A percentile compares a stretch with the other conserved stretches of the same genome.
Evolutionary conservation across 1,140 invertebrate genomes (phyloP).

Genomic region (Campoletis sonorensis): DNA sequence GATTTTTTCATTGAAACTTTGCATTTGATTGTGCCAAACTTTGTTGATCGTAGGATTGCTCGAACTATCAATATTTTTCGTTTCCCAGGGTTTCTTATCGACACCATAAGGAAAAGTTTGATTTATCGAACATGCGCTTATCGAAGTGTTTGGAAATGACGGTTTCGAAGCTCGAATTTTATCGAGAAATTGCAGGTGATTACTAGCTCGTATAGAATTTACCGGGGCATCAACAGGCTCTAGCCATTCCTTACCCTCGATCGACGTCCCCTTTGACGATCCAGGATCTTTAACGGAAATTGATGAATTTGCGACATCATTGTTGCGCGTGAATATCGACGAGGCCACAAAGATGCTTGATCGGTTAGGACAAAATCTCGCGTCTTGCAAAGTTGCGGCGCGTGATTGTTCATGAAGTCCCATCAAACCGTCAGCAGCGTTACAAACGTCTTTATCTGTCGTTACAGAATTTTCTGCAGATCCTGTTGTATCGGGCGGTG

Average conservation of each 20-base stretch:
- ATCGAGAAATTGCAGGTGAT: slow-evolving; percentile 26
- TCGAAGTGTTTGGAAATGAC: slow-evolving; percentile 6
- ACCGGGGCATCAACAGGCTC: slow-evolving; percentile 48
- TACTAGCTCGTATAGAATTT: slow-evolving; percentile 13
- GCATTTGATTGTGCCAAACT: background rate
- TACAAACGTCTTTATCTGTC: slow-evolving; percentile 50
- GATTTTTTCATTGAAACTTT: background rate
- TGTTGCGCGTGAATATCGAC: slow-evolving; percentile 34
- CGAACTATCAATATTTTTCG: background rate
- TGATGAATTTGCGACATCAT: background rate
- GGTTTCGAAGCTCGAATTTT: slow-evolving; percentile 2
- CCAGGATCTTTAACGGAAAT: background rate
- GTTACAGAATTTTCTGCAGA: background rate
- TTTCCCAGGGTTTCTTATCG: slow-evolving; percentile 10
- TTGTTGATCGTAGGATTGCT: background rate
- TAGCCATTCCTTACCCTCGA: slow-evolving; percentile 38
- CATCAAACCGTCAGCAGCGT: slow-evolving; percentile 48
- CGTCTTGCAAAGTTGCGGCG: slow-evolving; percentile 23
- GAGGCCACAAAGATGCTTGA: slow-evolving; percentile 45
- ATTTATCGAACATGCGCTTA: background rate
- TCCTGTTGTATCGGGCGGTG: background rate
- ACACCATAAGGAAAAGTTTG: background rate
- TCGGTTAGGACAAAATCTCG: slow-evolving; percentile 16
- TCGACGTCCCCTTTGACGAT: background rate
- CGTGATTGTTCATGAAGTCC: slow-evolving; percentile 51